These are phyloP conservation scores for Unio delphinus DNA, from an alignment of 2,888 invertebrate species.

Conservation along the genomic window DNA sequence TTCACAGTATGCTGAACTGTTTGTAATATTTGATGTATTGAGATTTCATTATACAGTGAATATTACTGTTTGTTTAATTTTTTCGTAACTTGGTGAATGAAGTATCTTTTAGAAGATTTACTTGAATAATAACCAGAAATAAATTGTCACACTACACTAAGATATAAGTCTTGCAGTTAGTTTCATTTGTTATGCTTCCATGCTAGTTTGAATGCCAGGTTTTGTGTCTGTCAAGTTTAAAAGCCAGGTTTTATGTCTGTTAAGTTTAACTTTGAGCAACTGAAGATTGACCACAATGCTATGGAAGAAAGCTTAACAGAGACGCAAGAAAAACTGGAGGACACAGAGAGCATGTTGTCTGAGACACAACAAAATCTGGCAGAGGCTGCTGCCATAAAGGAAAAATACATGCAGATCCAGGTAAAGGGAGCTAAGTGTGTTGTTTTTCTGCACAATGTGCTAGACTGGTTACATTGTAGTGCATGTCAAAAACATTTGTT, in stretches of 20 bases:
- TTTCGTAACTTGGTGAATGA: too few relatives aligned
- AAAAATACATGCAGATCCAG: constrained; percentile 36
- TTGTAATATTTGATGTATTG: too few relatives aligned
- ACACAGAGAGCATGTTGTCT: constrained; percentile 26
- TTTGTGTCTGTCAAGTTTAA: neutral
- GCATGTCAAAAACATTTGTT: too few relatives aligned
- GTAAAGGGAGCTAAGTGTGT: constrained; percentile 12
- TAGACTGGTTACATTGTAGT: too few relatives aligned
- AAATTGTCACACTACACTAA: too few relatives aligned
- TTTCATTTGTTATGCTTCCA: too few relatives aligned
- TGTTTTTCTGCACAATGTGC: neutral
- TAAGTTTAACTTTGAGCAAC: constrained; percentile 37
- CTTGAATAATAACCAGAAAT: too few relatives aligned
- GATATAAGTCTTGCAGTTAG: too few relatives aligned
- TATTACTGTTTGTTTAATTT: too few relatives aligned
- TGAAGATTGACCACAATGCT: constrained; percentile 28
- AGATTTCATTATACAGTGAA: too few relatives aligned
- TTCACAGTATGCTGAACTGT: too few relatives aligned
- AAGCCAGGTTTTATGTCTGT: neutral
- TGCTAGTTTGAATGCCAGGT: neutral
- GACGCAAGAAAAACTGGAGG: constrained; percentile 34
- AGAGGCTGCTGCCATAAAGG: constrained; percentile 35
- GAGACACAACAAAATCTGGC: constrained; percentile 34
- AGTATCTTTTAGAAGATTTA: too few relatives aligned
- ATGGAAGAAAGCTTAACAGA: constrained; percentile 31